Evolutionary conservation across 1,140 invertebrate species (phyloP), one percentile per base, ranked within the genome.

Genomic region (Sycophaga agraensis): DNA sequence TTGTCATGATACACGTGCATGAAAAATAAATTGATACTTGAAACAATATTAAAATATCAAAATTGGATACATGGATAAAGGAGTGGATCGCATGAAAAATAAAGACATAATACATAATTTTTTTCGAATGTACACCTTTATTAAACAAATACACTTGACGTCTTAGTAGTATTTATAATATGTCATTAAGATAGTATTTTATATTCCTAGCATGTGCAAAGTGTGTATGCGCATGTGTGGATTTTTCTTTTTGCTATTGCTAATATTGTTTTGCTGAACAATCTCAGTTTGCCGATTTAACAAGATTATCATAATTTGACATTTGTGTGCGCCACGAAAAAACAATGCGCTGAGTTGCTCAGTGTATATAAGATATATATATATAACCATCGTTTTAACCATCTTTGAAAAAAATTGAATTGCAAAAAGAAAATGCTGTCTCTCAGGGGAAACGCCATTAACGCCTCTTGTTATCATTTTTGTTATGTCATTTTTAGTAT

Each of bases 71-170:
- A 5, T 4, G 43, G 22, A 46, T 14, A 53, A 40, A 39, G 11
- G 21, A 21, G 8, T 3, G 17, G 14, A 7, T 14, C 6, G 17
- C 2, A 34, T 37, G 45, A 49, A 42, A 42, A n/a, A 26, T 14
- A 28, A 51, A n/a, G n/a, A 63, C 31, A 14, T 9, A 26, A 4
- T 49, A 22, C 22, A 39, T 6, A 24, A 17, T 61, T 56, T 63
- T 65, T 73, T 76, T 78, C 76, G 76, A 80, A 81, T 81, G 75
- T 81, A 81, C 77, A 81, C 79, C 78, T 81, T 81, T 81, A 80
- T 81, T 81, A 81, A 81, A 81, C 78, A 81, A 81, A 81, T 81
- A 81, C 79, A 81, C 76, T 80, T 81, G 77, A 81, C 77, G 75
- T 77, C 75, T 78, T 81, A 80, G 73, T 78, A 70, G 70, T 80